Conservation (phyloP, 2,888 invertebrate species). For the Subacronicta megacephala region DNA sequence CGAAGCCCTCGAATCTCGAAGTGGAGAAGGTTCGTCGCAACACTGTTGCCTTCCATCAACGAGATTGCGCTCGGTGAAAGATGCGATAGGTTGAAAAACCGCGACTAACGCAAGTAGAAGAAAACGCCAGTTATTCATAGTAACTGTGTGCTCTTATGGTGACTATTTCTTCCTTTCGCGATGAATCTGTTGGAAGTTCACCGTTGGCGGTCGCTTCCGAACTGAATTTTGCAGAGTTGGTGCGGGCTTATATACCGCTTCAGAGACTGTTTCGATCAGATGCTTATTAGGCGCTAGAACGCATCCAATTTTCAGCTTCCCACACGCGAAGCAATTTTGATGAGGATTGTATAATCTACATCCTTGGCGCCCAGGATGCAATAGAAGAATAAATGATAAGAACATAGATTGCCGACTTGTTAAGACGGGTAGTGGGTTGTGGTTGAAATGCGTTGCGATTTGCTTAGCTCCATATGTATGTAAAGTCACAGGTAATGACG, state of each 20-base stretch:
- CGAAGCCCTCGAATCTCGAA: conserved; percentile 61
- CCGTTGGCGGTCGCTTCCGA: conserved; percentile 75
- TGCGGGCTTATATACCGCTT: conserved; percentile 74
- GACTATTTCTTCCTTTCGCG: conserved; percentile 62
- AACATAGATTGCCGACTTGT: too few species aligned
- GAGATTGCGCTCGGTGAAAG: conserved; percentile 73
- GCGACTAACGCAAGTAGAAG: conserved; percentile 81
- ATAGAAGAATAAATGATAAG: too few species aligned
- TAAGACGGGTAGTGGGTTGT: too few species aligned
- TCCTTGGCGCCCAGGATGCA: conserved; percentile 18
- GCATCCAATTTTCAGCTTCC: conserved; percentile 85
- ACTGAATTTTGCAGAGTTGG: conserved; percentile 67
- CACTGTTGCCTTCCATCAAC: conserved; percentile 82
- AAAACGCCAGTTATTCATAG: conserved; percentile 88
- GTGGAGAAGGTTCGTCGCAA: conserved; percentile 64
- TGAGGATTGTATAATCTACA: conserved; percentile 34
- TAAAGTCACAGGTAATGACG: too few species aligned
- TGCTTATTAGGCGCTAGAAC: conserved; percentile 83
- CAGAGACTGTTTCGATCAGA: conserved; percentile 67
- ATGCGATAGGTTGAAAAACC: conserved; percentile 77
- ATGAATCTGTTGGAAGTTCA: conserved; percentile 68
- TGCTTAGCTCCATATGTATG: too few species aligned
- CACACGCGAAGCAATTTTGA: conserved; percentile 64
- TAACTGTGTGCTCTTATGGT: conserved; percentile 73
- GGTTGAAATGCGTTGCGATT: too few species aligned